Base-by-base conservation (phyloP, 2,113 vertebrate genomes). In the Recurvirostra avosetta region DNA sequence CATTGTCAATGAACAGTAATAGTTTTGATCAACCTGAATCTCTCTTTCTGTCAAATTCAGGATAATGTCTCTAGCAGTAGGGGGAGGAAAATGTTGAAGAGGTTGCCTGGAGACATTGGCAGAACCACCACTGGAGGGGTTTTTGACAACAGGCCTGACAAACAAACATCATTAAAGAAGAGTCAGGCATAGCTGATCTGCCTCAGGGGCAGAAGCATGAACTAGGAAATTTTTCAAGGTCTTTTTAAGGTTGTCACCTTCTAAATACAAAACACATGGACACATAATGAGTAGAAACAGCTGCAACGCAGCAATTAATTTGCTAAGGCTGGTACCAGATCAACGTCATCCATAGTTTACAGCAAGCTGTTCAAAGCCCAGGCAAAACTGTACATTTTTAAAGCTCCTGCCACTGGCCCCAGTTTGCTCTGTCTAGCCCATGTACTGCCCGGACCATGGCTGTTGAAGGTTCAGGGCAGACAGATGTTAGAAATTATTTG, bases 211-310 rank as follows among this genome's bases (percentile, higher is more conserved):
- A 86, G 20, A 79, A 73, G 22, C 53, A 76, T 21, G 36, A 71
- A 88, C 27, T 49, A 61, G 58, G 49, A 79, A 56, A 61, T 92
- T 88, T 93, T 93, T 90, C 62, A 94, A 95, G 86, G 70, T 91
- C 81, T 92, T 94, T 96, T 90, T 92, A 91, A 95, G 88, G 86
- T 79, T 90, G 62, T 36, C 82, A 88, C 63, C 55, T 86, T 83
- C 67, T 90, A 94, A 85, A 86, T 75, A 75, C 34, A 59, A 86
- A 94, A 27, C 61, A 78, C 61, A 76, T 49, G 53, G 82, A 65
- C 71, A 73, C 15, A 55, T 76, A 95, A 90, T 70, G 62, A 88
- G 36, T 38, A 90, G 45, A 88, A 96, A 93, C 58, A 93, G 50
- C 75, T 80, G 53, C 27, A 72, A 29, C 36, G 19, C 30, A 90